phyloP scores from a whole-genome alignment of 1,140 invertebrate genomes.

The Drosophila mayri region DNA sequence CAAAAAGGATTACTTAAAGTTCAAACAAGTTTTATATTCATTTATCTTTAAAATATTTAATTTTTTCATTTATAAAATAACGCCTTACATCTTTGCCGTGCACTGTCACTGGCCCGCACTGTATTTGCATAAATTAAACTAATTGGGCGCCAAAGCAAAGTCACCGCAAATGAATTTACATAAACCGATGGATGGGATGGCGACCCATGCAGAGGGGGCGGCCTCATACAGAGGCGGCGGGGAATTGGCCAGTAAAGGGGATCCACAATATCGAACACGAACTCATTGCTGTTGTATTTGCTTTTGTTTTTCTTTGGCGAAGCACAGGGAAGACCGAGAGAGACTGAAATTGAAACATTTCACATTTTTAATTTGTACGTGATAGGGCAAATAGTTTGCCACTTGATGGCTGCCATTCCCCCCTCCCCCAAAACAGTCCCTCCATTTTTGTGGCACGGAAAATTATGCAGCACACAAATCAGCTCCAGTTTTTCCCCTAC shows the following conservation, averaged over 20 bases:
- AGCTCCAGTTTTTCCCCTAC: constrained; percentile 38
- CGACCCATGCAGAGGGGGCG: not conserved
- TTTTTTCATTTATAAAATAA: not conserved
- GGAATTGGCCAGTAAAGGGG: not conserved
- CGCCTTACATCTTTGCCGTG: constrained; percentile 24
- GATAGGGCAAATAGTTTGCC: constrained; percentile 80
- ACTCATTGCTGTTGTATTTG: constrained; percentile 5
- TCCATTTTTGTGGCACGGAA: constrained; percentile 54
- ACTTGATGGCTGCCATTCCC: constrained; percentile 45
- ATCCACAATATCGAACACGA: constrained; percentile 16
- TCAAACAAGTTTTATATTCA: too few species aligned
- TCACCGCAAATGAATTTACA: constrained; percentile 51
- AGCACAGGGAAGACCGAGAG: constrained; percentile 13
- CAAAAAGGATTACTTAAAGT: too few species aligned
- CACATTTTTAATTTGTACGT: constrained; percentile 83
- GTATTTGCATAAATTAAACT: constrained; percentile 56
- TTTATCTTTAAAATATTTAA: too few species aligned
- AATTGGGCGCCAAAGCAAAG: constrained; percentile 55
- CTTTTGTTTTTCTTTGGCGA: constrained; percentile 8
- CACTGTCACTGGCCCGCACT: constrained; percentile 36
- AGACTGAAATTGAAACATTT: constrained; percentile 75
- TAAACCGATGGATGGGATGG: constrained; percentile 35
- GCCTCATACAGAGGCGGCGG: not conserved
- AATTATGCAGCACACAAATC: constrained; percentile 76
- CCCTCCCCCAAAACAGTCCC: not conserved